Evolutionary conservation across 2,888 invertebrate species (phyloP), one percentile per base, ranked within the genome.

Genomic region (Arge pagana): DNA sequence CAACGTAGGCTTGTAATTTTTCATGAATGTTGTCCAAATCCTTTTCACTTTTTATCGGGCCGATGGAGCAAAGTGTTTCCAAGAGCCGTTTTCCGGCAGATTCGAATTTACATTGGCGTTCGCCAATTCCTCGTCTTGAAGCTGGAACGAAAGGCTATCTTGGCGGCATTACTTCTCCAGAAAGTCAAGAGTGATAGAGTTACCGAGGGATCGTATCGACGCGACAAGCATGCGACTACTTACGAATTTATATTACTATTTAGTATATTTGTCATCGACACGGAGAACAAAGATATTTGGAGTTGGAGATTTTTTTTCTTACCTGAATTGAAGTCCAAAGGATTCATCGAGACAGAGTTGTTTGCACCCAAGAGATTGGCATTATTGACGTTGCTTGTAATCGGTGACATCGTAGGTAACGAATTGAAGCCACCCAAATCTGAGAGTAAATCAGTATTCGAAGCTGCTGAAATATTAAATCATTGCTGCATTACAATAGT

Each of bases 381-480:
- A 41, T 68, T 70, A 21, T 66, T 70, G 21, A 64, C 48, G 18
- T 67, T 71, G 36, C 67, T 72, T 48, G 60, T 57, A 15, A 64
- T 35, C n/a, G 65, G 52, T 11, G 68, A 58, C 43, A 61, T 52
- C 8, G 58, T 52, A 23, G 67, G 58, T 37, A 63, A 42, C 16
- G 69, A 54, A 56, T 66, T 66, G 51, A 72, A 72, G 57, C 78
- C 79, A 43, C 78, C 77, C 54, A 82, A 72, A 60, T 80, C 81
- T 4, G 81, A 78, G 43, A 82, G 64, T 58, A 81, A 74, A 71
- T 82, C 81, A 3, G 72, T 67, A 45, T 67, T 70, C 42, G 68
- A 65, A 31, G 63, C 42, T 15, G 60, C 66, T 71, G 15, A 1
- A 21, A 19, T 11, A 37, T 48, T n/a, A 8, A 31, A 50, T 15